These are phyloP conservation scores for Bos indicus DNA, from an alignment of 2,113 vertebrate genomes.

Conservation along the genomic window DNA sequence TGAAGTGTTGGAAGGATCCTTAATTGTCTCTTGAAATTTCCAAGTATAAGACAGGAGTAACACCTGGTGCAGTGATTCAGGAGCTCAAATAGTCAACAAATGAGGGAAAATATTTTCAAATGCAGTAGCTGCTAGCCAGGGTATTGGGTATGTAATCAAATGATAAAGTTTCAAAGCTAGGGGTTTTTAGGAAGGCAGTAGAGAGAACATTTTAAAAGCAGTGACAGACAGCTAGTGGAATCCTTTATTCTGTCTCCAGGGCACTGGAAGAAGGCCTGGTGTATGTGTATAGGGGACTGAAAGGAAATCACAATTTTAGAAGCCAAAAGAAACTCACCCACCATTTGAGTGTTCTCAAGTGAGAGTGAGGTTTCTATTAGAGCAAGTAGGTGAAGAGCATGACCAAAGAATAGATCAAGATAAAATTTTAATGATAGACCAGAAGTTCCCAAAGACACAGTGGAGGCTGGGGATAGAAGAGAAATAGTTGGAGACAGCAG, in stretches of 20 bases:
- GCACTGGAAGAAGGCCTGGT: background rate
- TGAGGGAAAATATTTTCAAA: background rate
- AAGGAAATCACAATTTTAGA: background rate
- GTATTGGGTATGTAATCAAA: background rate
- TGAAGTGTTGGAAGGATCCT: background rate
- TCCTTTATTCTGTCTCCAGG: background rate
- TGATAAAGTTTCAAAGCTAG: background rate
- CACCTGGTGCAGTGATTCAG: background rate
- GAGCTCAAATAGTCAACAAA: background rate
- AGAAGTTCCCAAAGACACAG: background rate
- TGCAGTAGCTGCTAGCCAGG: background rate
- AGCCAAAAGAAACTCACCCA: background rate
- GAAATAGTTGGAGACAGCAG: background rate
- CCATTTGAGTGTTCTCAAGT: background rate
- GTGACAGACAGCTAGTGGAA: background rate
- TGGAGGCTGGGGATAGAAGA: background rate
- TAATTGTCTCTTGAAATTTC: background rate
- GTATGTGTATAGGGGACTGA: background rate
- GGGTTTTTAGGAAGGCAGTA: background rate
- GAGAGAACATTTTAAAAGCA: background rate
- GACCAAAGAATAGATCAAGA: background rate
- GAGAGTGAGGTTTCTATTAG: background rate
- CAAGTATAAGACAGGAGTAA: background rate
- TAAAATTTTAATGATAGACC: background rate
- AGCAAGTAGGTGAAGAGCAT: background rate